Percentiles rank a stretch among this genome's conserved stretches.
Evolutionary conservation across 2,888 invertebrate species (phyloP).

Genomic region (Malacosoma neustria): DNA sequence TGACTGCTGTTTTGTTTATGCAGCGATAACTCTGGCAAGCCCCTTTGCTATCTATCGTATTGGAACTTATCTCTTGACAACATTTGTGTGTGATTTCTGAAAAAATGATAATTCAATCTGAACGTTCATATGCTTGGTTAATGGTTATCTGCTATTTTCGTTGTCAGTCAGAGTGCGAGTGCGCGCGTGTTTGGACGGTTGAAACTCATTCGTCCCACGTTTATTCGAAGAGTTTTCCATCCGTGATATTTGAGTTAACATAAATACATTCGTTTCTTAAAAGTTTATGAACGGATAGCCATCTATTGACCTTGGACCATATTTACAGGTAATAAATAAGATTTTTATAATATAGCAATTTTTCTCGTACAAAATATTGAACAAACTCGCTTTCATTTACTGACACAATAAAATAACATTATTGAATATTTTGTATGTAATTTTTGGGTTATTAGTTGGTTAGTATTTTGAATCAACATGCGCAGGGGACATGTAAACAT

Average conservation of each 20-base stretch:
- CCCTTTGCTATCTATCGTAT: no score
- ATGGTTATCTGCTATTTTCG: conserved; percentile 46
- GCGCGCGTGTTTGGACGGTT: conserved; percentile 34
- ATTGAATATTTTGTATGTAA: not conserved
- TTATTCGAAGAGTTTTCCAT: not conserved
- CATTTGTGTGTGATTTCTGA: conserved; percentile 22
- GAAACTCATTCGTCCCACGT: conserved; percentile 9
- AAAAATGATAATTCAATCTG: conserved; percentile 26
- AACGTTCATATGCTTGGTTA: no score
- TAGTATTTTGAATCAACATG: not conserved
- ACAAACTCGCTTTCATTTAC: not conserved
- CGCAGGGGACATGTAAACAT: conserved; percentile 1
- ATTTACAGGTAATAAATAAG: not conserved
- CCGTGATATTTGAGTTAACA: not conserved
- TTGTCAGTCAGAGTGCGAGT: conserved; percentile 41
- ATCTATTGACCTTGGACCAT: not conserved
- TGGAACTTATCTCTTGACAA: conserved; percentile 18
- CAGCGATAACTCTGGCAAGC: no score
- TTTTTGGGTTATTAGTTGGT: not conserved
- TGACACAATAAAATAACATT: not conserved
- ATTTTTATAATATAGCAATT: not conserved
- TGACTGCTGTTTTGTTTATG: no score
- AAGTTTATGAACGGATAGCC: not conserved
- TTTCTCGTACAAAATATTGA: not conserved
- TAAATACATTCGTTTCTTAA: not conserved